A percentile compares a stretch with the other conserved stretches of the same genome.
Conservation (phyloP, 2,797 vertebrate species). For the Moxostoma hubbsi region DNA sequence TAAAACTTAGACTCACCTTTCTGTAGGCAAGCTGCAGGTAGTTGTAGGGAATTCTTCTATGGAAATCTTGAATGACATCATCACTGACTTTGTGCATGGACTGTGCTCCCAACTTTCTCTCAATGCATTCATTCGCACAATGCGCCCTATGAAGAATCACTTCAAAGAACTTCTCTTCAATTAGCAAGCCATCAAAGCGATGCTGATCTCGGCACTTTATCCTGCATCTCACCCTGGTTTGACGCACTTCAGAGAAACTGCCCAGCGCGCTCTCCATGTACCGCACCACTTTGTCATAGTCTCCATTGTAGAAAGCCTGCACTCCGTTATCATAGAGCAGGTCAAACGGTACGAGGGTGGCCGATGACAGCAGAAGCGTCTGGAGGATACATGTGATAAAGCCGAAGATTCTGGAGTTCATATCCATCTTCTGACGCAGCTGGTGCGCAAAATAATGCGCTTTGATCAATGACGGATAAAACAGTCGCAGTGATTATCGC, state of each 20-base stretch:
- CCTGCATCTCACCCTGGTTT: slow-evolving; percentile 79
- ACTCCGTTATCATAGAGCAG: slow-evolving; percentile 84
- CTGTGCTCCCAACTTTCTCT: slow-evolving; percentile 73
- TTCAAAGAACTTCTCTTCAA: slow-evolving; percentile 81
- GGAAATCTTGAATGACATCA: slow-evolving; percentile 90
- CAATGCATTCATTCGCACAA: slow-evolving; percentile 83
- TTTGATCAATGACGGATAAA: not conserved
- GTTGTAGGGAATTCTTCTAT: slow-evolving; percentile 92
- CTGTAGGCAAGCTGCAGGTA: slow-evolving; percentile 92
- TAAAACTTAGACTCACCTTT: slow-evolving; percentile 79
- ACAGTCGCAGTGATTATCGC: not conserved
- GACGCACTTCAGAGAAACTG: slow-evolving; percentile 79
- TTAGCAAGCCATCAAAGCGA: slow-evolving; percentile 64
- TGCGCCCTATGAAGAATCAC: slow-evolving; percentile 81
- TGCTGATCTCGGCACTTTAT: slow-evolving; percentile 81
- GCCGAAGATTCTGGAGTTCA: slow-evolving; percentile 45
- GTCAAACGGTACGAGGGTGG: slow-evolving; percentile 82
- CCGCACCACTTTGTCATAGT: slow-evolving; percentile 79
- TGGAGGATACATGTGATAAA: slow-evolving; percentile 59
- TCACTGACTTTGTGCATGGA: slow-evolving; percentile 84
- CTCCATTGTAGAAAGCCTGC: slow-evolving; percentile 80
- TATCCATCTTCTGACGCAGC: slow-evolving; percentile 70
- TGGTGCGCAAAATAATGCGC: not conserved
- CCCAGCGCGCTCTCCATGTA: slow-evolving; percentile 86
- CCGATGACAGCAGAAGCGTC: slow-evolving; percentile 35